Conservation (phyloP, 2,113 vertebrate genomes). For the Neodon shergylaensis region DNA sequence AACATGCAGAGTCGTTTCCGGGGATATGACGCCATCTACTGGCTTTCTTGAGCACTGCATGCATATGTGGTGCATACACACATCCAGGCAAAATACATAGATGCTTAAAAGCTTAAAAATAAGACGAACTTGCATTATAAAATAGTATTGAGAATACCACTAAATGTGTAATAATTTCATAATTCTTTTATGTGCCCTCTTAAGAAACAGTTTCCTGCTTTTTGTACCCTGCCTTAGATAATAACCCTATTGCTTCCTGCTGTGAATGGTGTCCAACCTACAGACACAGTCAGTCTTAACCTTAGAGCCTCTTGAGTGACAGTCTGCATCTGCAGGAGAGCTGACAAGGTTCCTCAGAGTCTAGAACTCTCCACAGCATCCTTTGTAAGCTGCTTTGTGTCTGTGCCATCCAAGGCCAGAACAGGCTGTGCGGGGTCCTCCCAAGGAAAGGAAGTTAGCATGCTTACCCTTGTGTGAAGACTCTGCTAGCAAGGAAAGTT, state of each 20-base stretch:
- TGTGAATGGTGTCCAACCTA: too few species aligned
- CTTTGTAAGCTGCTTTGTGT: background rate
- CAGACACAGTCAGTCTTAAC: too few species aligned
- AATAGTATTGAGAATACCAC: background rate
- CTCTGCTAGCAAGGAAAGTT: background rate
- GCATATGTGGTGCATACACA: background rate
- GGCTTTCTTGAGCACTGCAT: background rate
- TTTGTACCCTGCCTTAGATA: background rate
- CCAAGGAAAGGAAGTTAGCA: background rate
- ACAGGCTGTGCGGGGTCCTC: background rate
- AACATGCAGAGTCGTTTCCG: background rate
- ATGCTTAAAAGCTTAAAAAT: background rate
- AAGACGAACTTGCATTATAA: background rate
- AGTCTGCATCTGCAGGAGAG: background rate
- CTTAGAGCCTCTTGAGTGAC: background rate
- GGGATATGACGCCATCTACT: background rate
- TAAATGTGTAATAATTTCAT: background rate
- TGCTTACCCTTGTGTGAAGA: background rate
- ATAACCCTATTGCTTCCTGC: background rate
- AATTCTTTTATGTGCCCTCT: background rate
- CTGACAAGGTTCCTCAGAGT: background rate
- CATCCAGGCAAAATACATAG: background rate
- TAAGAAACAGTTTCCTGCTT: background rate
- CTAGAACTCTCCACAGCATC: background rate
- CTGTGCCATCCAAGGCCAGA: conserved; percentile 8